Evolutionary conservation across 2,797 vertebrate genomes (phyloP).

Genomic region (Synaphobranchus kaupii): DNA sequence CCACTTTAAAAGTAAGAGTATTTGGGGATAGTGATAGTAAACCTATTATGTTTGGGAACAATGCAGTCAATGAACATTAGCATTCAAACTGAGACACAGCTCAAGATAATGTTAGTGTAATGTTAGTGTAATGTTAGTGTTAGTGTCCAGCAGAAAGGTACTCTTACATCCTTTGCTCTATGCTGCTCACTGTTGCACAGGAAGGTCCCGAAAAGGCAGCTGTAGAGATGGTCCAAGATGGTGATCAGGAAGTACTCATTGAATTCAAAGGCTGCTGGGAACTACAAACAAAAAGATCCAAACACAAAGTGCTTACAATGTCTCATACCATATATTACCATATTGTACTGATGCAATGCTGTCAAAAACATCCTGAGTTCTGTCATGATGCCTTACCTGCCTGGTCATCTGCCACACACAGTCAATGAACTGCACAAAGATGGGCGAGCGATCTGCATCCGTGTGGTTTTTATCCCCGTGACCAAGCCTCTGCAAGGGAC

Average conservation of each 20-base stretch:
- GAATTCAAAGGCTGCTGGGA: constrained; percentile 97
- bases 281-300: constrained; percentile 68
- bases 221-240: constrained; percentile 95
- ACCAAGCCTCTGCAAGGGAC: constrained; percentile 81
- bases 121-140: background rate
- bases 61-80: background rate
- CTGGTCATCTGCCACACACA: constrained; percentile 98
- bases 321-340: background rate
- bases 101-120: background rate
- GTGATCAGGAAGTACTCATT: constrained; percentile 95
- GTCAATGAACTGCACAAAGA: constrained; percentile 97
- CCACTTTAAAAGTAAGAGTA: background rate
- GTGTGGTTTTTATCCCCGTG: constrained; percentile 97
- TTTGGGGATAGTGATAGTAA: too few relatives aligned
- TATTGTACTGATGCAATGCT: background rate
- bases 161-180: constrained; percentile 85
- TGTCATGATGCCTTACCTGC: constrained; percentile 74
- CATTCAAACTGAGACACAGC: background rate
- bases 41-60: background rate
- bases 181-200: constrained; percentile 95
- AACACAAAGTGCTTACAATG: background rate
- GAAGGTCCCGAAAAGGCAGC: constrained; percentile 96
- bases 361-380: background rate
- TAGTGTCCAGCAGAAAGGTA: background rate
- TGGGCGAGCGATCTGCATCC: constrained; percentile 91